phyloP scores from a whole-genome alignment of 2,113 vertebrate species.

The Probosciger aterrimus region DNA sequence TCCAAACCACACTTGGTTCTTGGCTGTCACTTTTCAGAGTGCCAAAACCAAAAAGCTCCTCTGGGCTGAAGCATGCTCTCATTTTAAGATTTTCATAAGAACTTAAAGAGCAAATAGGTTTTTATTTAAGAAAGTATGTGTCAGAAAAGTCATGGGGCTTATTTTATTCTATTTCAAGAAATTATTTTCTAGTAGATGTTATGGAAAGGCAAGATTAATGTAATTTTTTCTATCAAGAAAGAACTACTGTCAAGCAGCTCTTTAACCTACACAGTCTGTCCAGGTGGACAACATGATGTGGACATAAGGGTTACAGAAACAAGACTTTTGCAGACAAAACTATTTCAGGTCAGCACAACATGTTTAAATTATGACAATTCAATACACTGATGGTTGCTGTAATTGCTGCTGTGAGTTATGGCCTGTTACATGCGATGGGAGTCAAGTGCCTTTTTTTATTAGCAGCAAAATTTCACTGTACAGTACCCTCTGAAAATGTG shows the following conservation, averaged over 20 bases:
- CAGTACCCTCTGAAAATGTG: not conserved
- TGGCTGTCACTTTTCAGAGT: not conserved
- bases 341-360: not conserved
- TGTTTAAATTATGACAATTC: not conserved
- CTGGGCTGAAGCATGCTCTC: not conserved
- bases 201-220: not conserved
- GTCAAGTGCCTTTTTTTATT: not conserved
- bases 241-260: not conserved
- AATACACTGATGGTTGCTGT: not conserved
- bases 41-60: not conserved
- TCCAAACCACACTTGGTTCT: not conserved
- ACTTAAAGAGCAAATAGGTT: not conserved
- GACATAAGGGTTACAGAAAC: not conserved
- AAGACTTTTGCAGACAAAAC: not conserved
- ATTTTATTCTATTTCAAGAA: not conserved
- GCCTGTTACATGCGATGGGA: not conserved
- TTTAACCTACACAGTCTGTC: not conserved
- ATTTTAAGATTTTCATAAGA: not conserved
- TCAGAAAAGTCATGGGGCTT: not conserved
- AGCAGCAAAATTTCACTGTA: not conserved
- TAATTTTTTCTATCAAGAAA: not conserved
- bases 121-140: not conserved
- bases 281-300: not conserved
- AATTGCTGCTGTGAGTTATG: not conserved
- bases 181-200: not conserved